A percentile compares a stretch with the other conserved stretches of the same genome.
These are phyloP conservation scores for Sphenodon punctatus DNA, from an alignment of 2,797 vertebrate genomes.

Conservation along the genomic window DNA sequence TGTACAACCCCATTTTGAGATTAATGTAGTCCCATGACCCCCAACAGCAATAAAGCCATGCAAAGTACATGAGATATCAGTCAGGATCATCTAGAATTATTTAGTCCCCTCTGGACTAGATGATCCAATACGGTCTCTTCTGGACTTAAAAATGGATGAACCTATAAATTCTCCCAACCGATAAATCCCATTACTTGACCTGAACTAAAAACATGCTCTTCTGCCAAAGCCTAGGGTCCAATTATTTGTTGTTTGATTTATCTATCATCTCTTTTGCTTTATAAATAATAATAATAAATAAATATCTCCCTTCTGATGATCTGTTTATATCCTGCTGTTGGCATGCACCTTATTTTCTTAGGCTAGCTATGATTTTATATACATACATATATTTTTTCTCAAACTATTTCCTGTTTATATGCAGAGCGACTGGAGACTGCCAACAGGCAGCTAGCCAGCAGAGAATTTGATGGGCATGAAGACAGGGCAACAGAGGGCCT, in stretches of 20 bases:
- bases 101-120: neutral
- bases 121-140: neutral
- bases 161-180: neutral
- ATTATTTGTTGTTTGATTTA: conserved; percentile 14
- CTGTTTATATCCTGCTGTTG: conserved; percentile 51
- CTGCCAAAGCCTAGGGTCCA: neutral
- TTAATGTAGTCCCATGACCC: no score
- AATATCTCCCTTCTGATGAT: conserved; percentile 21
- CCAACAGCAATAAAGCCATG: no score
- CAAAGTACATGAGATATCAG: no score
- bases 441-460: conserved; percentile 83
- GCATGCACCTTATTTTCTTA: conserved; percentile 39
- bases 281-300: no score
- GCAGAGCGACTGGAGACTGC: conserved; percentile 87
- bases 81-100: no score
- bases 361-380: conserved; percentile 39
- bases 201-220: neutral
- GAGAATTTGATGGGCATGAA: conserved; percentile 77
- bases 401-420: conserved; percentile 68
- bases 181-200: neutral
- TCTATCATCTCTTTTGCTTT: conserved; percentile 23
- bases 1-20: no score
- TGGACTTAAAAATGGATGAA: neutral
- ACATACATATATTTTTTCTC: conserved; percentile 54
- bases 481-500: conserved; percentile 74